phyloP scores from a whole-genome alignment of 2,888 invertebrate genomes.

The Apamea anceps region DNA sequence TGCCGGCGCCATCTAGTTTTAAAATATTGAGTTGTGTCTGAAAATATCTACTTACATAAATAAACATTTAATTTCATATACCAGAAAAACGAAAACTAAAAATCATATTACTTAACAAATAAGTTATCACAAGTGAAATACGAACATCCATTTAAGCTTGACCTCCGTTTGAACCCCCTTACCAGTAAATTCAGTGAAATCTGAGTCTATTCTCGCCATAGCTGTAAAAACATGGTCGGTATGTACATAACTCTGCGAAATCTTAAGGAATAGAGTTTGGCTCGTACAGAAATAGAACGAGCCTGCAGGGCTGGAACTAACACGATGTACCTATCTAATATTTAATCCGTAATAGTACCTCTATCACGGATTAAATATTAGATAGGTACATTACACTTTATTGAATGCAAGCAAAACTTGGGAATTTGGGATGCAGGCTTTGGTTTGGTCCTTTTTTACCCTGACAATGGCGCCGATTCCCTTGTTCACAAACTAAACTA shows the following conservation, averaged over 20 bases:
- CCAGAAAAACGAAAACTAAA: not conserved
- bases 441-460: not conserved
- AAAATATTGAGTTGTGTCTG: too few relatives aligned
- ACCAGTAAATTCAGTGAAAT: conserved; percentile 44
- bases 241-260: conserved; percentile 63
- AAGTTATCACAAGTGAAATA: not conserved
- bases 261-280: conserved; percentile 61
- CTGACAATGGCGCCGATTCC: not conserved
- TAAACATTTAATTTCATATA: not conserved
- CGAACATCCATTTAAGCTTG: conserved; percentile 8
- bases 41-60: not conserved
- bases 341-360: too few relatives aligned
- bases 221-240: conserved; percentile 59
- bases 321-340: not conserved
- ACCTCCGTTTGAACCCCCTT: conserved; percentile 50
- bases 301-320: conserved; percentile 56
- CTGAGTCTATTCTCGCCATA: conserved; percentile 60
- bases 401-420: not conserved
- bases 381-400: not conserved
- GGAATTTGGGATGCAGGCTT: not conserved
- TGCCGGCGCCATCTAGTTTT: too few relatives aligned
- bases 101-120: not conserved
- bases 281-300: conserved; percentile 64
- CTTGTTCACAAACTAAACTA: too few relatives aligned
- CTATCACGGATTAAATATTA: conserved; percentile 10